Evolutionary conservation across 2,797 vertebrate species (phyloP), one percentile per base, ranked within the genome.

Genomic region (Tokudaia muenninki): DNA sequence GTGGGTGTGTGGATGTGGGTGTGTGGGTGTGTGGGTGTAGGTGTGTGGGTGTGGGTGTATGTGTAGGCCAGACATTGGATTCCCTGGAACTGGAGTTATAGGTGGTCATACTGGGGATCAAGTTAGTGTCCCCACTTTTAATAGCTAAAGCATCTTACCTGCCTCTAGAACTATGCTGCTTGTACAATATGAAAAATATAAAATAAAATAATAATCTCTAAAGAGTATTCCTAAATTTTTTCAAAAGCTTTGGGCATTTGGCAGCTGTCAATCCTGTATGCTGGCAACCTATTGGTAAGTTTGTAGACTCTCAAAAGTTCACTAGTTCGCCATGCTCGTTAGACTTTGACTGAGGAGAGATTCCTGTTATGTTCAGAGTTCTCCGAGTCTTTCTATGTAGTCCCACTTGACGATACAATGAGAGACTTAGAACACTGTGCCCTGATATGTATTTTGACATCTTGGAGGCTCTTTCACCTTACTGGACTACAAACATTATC

Each of bases 381-480:
- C 17, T 52, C 81, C 55, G 75, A 12, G 21, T 37, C 59, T 88
- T 67, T 79, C 65, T 70, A 1, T 55, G 63, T 47, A 6, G 12
- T 17, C 94, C 16, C 52, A 16, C 63, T 90, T 93, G 61, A 94
- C 81, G 50, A 95, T 19, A 22, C 26, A 72, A 0, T 29, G 65
- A 84, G 26, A 29, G 37, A 75, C 47, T 50, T 90, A 77, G 63
- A 92, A 87, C 90, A 29, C 81, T 37, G 10, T 61, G 59, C 65
- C 22, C 72, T 13, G 37, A 29, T 52, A 41, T 26, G 2, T 72
- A 67, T 84, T 74, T 79, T 95, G 93, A 97, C 37, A 77, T 26
- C 74, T 55, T 50, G 57, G 57, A 72, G 86, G 67, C 22, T 87
- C 90, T 65, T 67, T 92, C 87, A 91, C 95, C 57, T 95, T 67